Evolutionary conservation across 2,888 invertebrate genomes (phyloP), one percentile per base, ranked within the genome.

Genomic region (Drosophila parthenogenetica): DNA sequence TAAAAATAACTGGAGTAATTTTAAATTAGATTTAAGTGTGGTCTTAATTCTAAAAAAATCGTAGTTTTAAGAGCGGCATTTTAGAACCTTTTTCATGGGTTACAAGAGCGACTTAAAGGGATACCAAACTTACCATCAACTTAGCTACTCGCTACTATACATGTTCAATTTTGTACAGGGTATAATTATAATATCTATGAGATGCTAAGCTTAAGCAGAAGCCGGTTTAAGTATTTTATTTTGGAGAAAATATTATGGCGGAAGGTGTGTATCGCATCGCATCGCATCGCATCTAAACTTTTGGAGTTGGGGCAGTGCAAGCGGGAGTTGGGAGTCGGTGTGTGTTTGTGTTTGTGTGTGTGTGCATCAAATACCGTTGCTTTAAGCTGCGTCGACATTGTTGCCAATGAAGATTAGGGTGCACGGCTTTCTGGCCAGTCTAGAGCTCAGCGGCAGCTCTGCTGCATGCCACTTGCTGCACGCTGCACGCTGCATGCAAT

Each of bases 401-500:
- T 73, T 76, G 73, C 73, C 77, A 76, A 68, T 77, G 64, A 57
- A 77, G 73, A 76, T 76, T 76, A 75, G 77, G 77, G 77, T 74
- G 75, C 63, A 72, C 57, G 63, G 57, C 67, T 60, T 45, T 35
- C 63, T 75, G 67, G 77, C 77, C 58, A 55, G 58, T 54, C 13
- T 35, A 35, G 35, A 35, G 35, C 35, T 29, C 29, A 29, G 29
- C 48, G 19, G 63, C 66, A 43, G 69, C 64, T 35, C 39, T 57
- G 67, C 69, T 37, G 67, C 77, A 68, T 19, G 64, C 67, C 51
- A 58, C 59, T 49, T 69, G 62, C 64, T 37, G 64, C 74, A 61
- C 65, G 72, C 71, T 55, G 79, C 77, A 78, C 65, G 72, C 71
- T 55, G 79, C 77, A 78, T 78, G 79, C 79, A 75, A 78, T 78